Conservation (phyloP, 2,113 vertebrate species). For the Zosterops lateralis region DNA sequence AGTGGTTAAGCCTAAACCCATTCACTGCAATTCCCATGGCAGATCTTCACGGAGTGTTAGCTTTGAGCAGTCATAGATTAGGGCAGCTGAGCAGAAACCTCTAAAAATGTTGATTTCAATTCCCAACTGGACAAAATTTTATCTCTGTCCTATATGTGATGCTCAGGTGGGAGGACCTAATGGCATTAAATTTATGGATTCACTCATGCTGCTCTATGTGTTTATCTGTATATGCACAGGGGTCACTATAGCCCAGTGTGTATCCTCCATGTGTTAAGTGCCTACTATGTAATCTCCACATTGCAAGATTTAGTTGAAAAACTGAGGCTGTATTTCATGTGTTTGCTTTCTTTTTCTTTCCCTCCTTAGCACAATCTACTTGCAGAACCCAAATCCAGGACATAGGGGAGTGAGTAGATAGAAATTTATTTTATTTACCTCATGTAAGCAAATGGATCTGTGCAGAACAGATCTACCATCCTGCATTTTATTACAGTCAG, state of each 20-base stretch:
- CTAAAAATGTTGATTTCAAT: not conserved
- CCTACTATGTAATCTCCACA: not conserved
- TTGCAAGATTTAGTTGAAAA: not conserved
- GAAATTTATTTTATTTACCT: not conserved
- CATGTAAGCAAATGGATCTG: not conserved
- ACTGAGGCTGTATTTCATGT: not conserved
- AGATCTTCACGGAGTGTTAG: not conserved
- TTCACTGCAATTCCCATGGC: not conserved
- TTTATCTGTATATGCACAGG: not conserved
- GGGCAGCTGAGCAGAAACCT: conserved; percentile 10
- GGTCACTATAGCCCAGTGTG: not conserved
- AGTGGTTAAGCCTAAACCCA: not conserved
- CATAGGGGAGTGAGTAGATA: not conserved
- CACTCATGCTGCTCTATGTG: not conserved
- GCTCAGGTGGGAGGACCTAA: not conserved
- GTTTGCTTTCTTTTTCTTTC: not conserved
- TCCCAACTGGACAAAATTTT: not conserved
- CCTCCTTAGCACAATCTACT: not conserved
- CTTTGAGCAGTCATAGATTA: not conserved
- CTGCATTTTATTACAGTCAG: not conserved
- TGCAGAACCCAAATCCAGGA: not conserved
- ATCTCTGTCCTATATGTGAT: not conserved
- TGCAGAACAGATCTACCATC: not conserved
- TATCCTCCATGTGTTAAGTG: not conserved
- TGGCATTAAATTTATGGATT: not conserved